Evolutionary conservation across 2,797 vertebrate genomes (phyloP), one percentile per base, ranked within the genome.

Genomic region (Pangasius mekongensis): DNA sequence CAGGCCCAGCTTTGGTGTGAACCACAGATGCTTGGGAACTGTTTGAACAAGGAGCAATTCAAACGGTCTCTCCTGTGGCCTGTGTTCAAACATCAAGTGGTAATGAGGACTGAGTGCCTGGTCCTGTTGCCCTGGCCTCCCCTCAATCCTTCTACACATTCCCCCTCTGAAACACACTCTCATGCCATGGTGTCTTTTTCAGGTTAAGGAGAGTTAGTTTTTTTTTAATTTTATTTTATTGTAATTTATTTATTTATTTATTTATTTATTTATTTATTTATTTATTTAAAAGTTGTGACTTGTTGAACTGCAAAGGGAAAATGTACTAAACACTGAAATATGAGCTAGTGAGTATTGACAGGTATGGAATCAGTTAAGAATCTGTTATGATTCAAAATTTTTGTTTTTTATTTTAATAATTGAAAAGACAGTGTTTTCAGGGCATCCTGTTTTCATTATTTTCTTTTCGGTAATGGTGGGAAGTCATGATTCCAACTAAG

Each of bases 1-100:
- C 92, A 91, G 67, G 89, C 77, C 88, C 47, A 71, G 86, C 90
- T 91, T 90, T 89, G 88, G 90, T 89, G 88, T 92, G 88, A 91
- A 90, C 87, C 90, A 87, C 91, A 91, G 90, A 92, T 91, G 91
- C 90, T 91, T 89, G 89, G 89, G 84, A 90, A 87, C 89, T 92
- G 91, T 93, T 93, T 93, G 81, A 93, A 91, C 89, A 93, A 88
- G 87, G 89, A 88, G 85, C 90, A 89, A 87, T 91, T 89, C 88
- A 91, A 91, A 89, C 77, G 62, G 84, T 92, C 90, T 87, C 91
- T 93, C 85, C 90, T 91, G 91, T 87, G 90, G 90, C 89, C 87
- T 76, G 82, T 91, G 89, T 88, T 92, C 90, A 93, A 92, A 92
- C 91, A 90, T 91, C 87, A 87, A 92, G 90, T 90, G 90, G 76